These are phyloP conservation scores for Corbicula japonica DNA, from an alignment of 2,888 invertebrate species.

Conservation along the genomic window DNA sequence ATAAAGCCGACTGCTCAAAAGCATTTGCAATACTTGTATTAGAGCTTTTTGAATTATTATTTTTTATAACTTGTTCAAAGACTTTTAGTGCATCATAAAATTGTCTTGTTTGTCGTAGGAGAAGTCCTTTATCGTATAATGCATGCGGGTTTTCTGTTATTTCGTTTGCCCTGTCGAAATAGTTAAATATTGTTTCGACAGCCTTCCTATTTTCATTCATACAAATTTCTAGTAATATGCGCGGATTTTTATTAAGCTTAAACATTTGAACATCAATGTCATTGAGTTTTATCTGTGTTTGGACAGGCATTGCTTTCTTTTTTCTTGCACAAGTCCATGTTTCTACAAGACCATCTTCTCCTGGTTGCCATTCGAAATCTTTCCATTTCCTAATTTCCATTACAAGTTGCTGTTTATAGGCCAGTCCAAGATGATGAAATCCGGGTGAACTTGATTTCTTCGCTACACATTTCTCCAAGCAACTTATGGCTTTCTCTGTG, in stretches of 20 bases:
- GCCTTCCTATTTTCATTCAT: background rate
- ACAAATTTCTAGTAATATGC: background rate
- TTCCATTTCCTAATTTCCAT: no score
- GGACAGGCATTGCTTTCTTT: background rate
- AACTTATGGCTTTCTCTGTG: background rate
- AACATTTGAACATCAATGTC: no score
- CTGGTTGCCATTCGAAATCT: no score
- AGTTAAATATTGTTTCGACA: background rate
- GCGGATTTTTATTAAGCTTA: background rate
- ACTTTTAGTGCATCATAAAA: background rate
- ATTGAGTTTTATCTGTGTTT: no score
- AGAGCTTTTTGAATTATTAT: background rate
- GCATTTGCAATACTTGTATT: background rate
- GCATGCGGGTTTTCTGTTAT: background rate
- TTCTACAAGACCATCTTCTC: no score
- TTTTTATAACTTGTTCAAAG: background rate
- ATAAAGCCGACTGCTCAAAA: slow-evolving; percentile 1
- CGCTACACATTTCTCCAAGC: background rate
- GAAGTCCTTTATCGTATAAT: slow-evolving; percentile 1
- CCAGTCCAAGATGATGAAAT: background rate
- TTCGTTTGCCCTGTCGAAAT: background rate
- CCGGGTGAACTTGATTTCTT: background rate
- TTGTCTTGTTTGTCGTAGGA: background rate
- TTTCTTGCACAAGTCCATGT: background rate
- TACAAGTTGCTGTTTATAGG: background rate